phyloP scores from a whole-genome alignment of 2,113 vertebrate genomes.

The Mionectes macconnelli region DNA sequence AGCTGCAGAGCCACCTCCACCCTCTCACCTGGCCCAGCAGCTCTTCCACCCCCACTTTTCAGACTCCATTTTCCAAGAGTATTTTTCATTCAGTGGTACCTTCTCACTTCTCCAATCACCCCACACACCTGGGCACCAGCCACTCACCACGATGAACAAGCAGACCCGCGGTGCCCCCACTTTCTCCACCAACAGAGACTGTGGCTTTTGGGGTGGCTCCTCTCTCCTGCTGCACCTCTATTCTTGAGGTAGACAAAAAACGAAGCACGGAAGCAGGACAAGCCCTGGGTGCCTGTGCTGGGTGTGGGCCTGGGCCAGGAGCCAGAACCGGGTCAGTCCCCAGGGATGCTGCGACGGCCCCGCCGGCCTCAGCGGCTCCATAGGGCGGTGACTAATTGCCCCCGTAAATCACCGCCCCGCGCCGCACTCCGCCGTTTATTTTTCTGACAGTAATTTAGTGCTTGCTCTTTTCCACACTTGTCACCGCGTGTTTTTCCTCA shows the following conservation, averaged over 20 bases:
- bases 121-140: neutral
- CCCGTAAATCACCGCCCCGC: constrained; percentile 95
- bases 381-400: constrained; percentile 99
- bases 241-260: neutral
- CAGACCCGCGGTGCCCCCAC: neutral
- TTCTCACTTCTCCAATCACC: neutral
- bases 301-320: neutral
- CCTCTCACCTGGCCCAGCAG: neutral
- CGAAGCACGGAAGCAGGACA: neutral
- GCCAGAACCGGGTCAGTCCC: neutral
- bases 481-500: constrained; percentile 98
- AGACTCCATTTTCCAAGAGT: neutral
- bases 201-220: neutral
- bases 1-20: neutral
- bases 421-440: constrained; percentile 93
- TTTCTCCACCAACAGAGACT: neutral
- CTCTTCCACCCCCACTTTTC: neutral
- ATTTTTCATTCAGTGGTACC: neutral
- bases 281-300: neutral
- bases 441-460: constrained; percentile 99
- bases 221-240: neutral
- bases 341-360: neutral
- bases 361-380: constrained; percentile 85
- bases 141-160: neutral
- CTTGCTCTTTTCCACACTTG: constrained; percentile 99